These are phyloP conservation scores for Acropternis orthonyx DNA, from an alignment of 2,797 vertebrate species.

Conservation along the genomic window DNA sequence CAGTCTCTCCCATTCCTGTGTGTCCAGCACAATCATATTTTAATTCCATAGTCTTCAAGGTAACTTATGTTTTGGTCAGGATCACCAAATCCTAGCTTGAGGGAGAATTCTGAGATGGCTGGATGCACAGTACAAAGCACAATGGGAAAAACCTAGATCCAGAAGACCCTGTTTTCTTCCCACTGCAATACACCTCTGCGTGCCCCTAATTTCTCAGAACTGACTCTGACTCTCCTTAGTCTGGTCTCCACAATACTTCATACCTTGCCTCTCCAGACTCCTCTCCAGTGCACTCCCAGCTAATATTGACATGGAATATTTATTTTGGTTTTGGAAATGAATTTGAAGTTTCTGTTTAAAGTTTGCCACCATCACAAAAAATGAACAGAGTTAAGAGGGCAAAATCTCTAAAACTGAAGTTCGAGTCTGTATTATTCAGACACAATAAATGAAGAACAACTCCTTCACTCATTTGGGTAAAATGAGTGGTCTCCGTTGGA, in stretches of 20 bases:
- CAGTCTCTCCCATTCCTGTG: fast-evolving
- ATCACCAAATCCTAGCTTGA: not conserved
- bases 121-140: not conserved
- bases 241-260: not conserved
- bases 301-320: not conserved
- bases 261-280: not conserved
- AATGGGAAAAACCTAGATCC: not conserved
- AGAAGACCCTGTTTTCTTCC: not conserved
- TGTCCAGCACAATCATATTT: not conserved
- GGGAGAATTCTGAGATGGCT: not conserved
- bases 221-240: not conserved
- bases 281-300: not conserved
- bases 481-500: not conserved
- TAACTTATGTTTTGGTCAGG: not conserved
- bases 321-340: not conserved
- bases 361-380: not conserved
- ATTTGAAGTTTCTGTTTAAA: not conserved
- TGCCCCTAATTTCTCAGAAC: not conserved
- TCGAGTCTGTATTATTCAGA: not conserved
- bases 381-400: not conserved
- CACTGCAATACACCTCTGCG: not conserved
- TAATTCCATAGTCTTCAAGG: not conserved
- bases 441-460: not conserved
- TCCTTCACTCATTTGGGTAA: not conserved
- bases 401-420: not conserved